Conservation (phyloP, 2,797 vertebrate genomes). For the Jordanella pulchra region DNA sequence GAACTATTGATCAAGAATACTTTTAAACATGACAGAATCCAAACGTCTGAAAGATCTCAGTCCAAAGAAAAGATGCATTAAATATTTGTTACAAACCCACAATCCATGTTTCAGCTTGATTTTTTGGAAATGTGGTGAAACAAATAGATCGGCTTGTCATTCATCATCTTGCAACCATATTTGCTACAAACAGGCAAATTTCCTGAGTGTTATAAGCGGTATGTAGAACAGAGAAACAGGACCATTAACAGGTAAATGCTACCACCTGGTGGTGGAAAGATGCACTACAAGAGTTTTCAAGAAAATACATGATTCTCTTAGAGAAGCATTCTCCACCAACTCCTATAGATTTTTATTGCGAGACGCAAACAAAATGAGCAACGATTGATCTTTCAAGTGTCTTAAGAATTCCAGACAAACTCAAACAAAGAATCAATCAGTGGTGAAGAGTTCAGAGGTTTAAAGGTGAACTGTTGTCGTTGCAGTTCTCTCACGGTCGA, state of each 20-base stretch:
- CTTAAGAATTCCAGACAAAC: background rate
- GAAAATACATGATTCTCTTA: background rate
- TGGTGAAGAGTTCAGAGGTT: conserved; percentile 1
- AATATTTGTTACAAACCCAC: no score
- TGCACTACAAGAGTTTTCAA: background rate
- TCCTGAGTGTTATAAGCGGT: no score
- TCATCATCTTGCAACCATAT: no score
- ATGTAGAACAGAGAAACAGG: no score
- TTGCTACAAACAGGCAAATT: no score
- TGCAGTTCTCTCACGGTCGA: background rate
- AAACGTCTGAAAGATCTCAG: no score
- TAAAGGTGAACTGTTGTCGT: conserved; percentile 7
- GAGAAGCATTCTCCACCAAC: background rate
- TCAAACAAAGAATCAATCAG: background rate
- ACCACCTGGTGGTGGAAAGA: conserved; percentile 59
- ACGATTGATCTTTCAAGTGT: background rate
- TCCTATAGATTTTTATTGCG: background rate
- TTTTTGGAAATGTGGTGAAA: no score
- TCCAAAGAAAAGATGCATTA: background rate
- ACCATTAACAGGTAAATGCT: conserved; percentile 6
- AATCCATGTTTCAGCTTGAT: no score
- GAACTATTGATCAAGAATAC: no score
- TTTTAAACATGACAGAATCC: no score
- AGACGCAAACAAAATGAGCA: background rate
- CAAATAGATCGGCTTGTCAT: no score